phyloP scores from a whole-genome alignment of 2,113 vertebrate genomes.

The Trematomus loennbergii region DNA sequence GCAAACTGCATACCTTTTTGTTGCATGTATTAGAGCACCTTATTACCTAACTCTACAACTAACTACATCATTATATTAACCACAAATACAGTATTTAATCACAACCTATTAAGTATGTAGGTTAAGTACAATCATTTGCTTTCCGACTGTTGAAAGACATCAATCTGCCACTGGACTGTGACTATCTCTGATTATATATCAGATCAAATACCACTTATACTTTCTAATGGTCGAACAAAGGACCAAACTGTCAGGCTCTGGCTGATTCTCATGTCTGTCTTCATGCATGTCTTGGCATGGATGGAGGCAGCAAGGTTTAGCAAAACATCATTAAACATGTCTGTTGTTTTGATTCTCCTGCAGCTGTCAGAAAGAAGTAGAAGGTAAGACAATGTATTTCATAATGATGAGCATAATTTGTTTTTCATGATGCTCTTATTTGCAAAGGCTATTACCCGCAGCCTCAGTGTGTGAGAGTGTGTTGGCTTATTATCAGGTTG shows the following conservation, averaged over 20 bases:
- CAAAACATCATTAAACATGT: conserved; percentile 49
- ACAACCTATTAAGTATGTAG: no score
- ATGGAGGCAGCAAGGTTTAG: background rate
- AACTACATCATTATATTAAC: no score
- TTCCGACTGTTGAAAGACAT: background rate
- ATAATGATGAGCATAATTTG: conserved; percentile 51
- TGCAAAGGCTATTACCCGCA: conserved; percentile 52
- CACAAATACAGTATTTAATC: no score
- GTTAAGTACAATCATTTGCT: background rate
- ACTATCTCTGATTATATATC: background rate
- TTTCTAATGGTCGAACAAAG: background rate
- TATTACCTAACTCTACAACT: background rate
- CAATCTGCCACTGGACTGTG: background rate
- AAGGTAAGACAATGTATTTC: conserved; percentile 83
- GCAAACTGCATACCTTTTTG: background rate
- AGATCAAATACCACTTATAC: background rate
- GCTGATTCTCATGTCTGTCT: conserved; percentile 1
- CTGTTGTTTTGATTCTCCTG: conserved; percentile 59
- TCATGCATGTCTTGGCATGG: background rate
- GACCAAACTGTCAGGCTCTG: background rate
- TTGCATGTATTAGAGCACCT: conserved; percentile 1
- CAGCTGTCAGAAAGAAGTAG: conserved; percentile 83
- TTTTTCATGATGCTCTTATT: conserved; percentile 55
- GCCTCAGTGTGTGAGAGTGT: conserved; percentile 55
- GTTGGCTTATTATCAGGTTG: conserved; percentile 66